phyloP scores from a whole-genome alignment of 2,797 vertebrate species.

The Betta splendens region DNA sequence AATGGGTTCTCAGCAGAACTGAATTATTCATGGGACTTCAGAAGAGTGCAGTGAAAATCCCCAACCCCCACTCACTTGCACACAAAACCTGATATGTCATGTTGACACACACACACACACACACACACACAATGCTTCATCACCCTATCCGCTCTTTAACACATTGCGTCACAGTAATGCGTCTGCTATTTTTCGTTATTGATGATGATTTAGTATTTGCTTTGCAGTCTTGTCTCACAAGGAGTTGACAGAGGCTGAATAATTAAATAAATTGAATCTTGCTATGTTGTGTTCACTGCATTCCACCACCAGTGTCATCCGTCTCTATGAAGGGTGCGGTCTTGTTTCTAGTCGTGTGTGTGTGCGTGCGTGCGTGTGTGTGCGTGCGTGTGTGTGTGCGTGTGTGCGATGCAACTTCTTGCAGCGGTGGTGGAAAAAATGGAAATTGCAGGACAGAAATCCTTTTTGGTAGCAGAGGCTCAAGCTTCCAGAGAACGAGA shows the following conservation, averaged over 20 bases:
- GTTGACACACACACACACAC: constrained; percentile 37
- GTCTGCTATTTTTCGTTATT: constrained; percentile 26
- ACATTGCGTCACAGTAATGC: constrained; percentile 23
- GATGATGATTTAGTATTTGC: constrained; percentile 2
- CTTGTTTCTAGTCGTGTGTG: constrained; percentile 18
- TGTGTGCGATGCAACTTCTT: constrained; percentile 51
- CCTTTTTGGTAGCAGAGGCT: constrained; percentile 7
- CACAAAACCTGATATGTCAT: constrained; percentile 62
- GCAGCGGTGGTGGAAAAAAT: constrained; percentile 10
- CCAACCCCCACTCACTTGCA: constrained; percentile 63
- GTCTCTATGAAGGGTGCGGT: constrained; percentile 50
- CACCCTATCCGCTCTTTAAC: constrained; percentile 20
- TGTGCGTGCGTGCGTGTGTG: constrained; percentile 32
- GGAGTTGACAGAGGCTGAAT: constrained; percentile 50
- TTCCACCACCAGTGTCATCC: constrained; percentile 33
- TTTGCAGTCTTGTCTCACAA: constrained; percentile 20
- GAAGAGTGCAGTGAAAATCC: constrained; percentile 75
- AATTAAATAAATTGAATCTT: constrained; percentile 53
- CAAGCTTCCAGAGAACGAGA: constrained; percentile 1
- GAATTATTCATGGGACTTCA: constrained; percentile 82
- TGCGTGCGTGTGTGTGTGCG: constrained; percentile 8
- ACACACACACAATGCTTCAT: constrained; percentile 36
- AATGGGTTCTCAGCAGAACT: constrained; percentile 78
- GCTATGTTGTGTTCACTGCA: constrained; percentile 31
- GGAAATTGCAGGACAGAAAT: constrained; percentile 17